A percentile compares a stretch with the other conserved stretches of the same genome.
Evolutionary conservation across 1,140 invertebrate species (phyloP).

Genomic region (Neoseiulus cucumeris): DNA sequence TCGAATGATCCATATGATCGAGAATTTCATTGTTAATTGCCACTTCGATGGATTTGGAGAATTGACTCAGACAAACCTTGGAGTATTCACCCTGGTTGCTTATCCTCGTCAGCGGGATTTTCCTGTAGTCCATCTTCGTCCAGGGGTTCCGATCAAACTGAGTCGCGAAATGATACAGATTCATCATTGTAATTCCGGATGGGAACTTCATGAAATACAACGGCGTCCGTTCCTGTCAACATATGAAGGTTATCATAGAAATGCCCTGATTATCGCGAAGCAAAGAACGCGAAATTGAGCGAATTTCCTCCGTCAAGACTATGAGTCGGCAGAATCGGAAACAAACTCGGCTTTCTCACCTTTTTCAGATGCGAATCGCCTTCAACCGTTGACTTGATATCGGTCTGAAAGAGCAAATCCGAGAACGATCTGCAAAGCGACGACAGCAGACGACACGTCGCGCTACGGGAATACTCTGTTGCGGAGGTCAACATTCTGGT

Average conservation of each 20-base stretch:
- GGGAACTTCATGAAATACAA: neutral
- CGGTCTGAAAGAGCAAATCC: neutral
- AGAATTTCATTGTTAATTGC: too few species aligned
- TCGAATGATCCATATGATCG: too few species aligned
- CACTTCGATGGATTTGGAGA: too few species aligned
- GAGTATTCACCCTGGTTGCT: neutral
- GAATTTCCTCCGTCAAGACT: too few species aligned
- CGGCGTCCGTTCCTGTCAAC: neutral
- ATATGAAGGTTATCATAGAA: neutral
- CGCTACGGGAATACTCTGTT: neutral
- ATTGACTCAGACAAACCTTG: neutral
- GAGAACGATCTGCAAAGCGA: neutral
- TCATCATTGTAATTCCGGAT: neutral
- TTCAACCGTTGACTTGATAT: neutral
- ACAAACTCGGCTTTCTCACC: too few species aligned
- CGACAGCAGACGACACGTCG: neutral
- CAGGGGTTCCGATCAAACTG: neutral
- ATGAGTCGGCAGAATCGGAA: too few species aligned
- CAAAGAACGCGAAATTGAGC: too few species aligned
- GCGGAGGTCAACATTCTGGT: neutral
- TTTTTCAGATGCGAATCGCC: neutral
- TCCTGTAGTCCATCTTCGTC: neutral
- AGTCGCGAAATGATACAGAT: neutral
- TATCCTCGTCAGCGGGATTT: neutral
- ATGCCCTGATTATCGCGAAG: too few species aligned